A percentile compares a stretch with the other conserved stretches of the same genome.
Conservation (phyloP, 2,888 invertebrate species). For the Callinectes sapidus region DNA sequence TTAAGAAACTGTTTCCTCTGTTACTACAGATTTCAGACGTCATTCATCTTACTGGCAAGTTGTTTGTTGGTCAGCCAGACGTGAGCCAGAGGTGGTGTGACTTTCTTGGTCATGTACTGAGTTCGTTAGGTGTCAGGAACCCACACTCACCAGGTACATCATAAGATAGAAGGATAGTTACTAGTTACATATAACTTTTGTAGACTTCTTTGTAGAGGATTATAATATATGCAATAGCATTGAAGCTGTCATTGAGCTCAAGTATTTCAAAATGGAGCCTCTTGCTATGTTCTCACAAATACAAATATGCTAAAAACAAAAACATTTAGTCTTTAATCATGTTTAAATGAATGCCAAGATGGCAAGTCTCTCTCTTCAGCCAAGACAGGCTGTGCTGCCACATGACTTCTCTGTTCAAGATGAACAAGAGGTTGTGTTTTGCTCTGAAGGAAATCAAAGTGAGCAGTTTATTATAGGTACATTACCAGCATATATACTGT, state of each 20-base stretch:
- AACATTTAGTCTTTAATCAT: neutral
- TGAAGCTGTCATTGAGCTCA: neutral
- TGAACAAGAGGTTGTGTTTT: neutral
- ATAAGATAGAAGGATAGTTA: neutral
- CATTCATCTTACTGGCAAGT: neutral
- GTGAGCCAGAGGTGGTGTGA: neutral
- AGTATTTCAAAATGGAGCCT: neutral
- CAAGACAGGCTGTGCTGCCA: neutral
- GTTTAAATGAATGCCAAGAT: neutral
- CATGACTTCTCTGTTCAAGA: neutral
- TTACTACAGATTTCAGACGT: neutral
- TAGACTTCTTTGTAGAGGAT: neutral
- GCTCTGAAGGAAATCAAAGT: neutral
- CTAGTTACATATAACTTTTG: neutral
- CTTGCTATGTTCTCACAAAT: neutral
- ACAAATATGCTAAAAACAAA: neutral
- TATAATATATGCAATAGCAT: neutral
- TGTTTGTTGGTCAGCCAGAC: neutral
- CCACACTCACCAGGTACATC: neutral
- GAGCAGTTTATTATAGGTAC: neutral
- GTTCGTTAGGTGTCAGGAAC: neutral
- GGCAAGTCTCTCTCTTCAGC: neutral
- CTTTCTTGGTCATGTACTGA: neutral
- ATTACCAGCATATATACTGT: neutral
- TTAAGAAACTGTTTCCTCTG: neutral